Evolutionary conservation across 2,797 vertebrate species (phyloP), one percentile per base, ranked within the genome.

Genomic region (Enteromius mattozi): DNA sequence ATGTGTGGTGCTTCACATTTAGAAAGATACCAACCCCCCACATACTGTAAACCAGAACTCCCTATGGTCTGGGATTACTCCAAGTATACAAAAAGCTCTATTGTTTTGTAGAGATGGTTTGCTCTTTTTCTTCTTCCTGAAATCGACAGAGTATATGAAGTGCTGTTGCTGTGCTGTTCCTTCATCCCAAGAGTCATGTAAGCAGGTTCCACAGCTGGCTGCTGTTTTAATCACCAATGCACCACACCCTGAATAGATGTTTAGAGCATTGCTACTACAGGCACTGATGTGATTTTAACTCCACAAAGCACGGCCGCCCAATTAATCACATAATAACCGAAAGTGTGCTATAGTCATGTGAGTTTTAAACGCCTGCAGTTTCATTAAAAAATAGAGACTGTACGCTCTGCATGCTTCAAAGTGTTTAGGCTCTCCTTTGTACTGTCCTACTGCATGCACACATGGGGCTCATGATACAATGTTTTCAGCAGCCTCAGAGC

Each of bases 121-220:
- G 27, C 35, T 33, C 19, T 35, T n/a, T 54, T 79, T 78, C 45
- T 79, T 70, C 78, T 84, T 87, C 83, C 83, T 84, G 83, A 81
- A 84, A 80, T 63, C 74, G 30, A 30, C 4, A 24, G 49, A 45
- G 63, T 30, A 65, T 82, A 30, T 27, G 33, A 12, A 76, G 61
- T 77, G 61, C 56, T 77, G 35, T 69, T 68, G 47, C 33, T 69
- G 45, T 6, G 13, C 24, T 77, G 27, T 77, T 68, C 81, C 10
- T 56, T 66, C 16, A 61, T 76, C 45, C 59, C 61, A 24, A 59
- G 47, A 68, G 33, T 56, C 17, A 0, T 54, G 47, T 30, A n/a
- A 70, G 51, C 63, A 68, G 78, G 30, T 37, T 74, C 42, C 30
- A 63, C 30, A 19, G 30, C 6, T 2, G 45, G 30, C 59, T 66